Evolutionary conservation across 2,888 invertebrate species (phyloP), one percentile per base, ranked within the genome.

Genomic region (Drosophila falleni): DNA sequence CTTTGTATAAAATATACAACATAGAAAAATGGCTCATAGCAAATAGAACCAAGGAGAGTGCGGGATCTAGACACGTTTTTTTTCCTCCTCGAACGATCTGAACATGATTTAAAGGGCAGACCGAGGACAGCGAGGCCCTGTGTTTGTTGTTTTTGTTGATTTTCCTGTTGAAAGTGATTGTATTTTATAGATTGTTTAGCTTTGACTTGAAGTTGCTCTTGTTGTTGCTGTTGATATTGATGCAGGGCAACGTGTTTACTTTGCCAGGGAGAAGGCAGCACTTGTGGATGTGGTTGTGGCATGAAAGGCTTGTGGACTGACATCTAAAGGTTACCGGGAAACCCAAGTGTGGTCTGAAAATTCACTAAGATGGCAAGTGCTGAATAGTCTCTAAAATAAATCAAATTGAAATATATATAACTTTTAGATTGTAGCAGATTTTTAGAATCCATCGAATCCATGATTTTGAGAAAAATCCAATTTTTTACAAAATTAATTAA

Each of bases 61-160:
- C 37, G 35, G 23, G 33, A 74, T 74, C 78, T 78, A 71, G 69
- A 60, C 85, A 85, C 69, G 74, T 68, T 79, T 73, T 81, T 42
- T 29, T 33, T 41, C 16, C 47, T 51, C 46, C 31, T 19, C 53
- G 63, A 56, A 64, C 76, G 74, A 79, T 68, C 68, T 65, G 62
- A 65, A 60, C 79, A 83, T 81, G 79, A 83, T 86, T 81, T 79
- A 83, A 81, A 86, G 86, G 86, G 78, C 83, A 80, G 73, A 58
- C 75, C 15, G 39, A 61, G 19, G 19, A 46, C 15, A 39, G 46
- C 33, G 39, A 60, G 26, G 11, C 23, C 2, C 54, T 55, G 3
- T 15, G 35, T 31, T 63, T 50, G 67, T 67, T 53, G 62, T 58
- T n/a, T 31, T 54, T 82, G 61, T 71, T 62, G 75, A 68, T 68